phyloP scores from a whole-genome alignment of 2,113 vertebrate genomes.

The Trachemys scripta region DNA sequence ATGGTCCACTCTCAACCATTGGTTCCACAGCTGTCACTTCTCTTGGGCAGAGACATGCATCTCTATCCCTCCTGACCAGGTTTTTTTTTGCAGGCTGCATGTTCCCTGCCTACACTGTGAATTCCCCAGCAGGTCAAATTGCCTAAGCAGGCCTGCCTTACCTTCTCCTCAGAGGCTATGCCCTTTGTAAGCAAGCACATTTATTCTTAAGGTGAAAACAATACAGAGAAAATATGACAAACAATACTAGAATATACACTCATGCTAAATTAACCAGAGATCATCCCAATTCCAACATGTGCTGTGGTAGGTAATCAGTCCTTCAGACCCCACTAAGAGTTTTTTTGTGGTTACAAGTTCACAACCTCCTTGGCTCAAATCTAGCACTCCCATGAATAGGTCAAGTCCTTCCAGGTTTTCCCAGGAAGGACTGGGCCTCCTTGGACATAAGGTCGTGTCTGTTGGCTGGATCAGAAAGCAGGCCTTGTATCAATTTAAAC shows the following conservation, averaged over 20 bases:
- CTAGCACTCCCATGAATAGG: background rate
- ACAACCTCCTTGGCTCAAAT: background rate
- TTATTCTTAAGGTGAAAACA: background rate
- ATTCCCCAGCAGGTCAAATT: background rate
- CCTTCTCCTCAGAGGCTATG: background rate
- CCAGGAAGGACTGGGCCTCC: too few species aligned
- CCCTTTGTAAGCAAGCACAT: background rate
- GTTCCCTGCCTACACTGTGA: background rate
- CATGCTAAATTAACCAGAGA: background rate
- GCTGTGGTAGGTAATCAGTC: background rate
- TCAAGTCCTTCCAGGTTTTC: too few species aligned
- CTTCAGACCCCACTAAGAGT: background rate
- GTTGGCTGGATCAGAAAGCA: background rate
- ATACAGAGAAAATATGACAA: background rate
- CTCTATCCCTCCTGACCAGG: background rate
- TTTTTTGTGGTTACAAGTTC: background rate
- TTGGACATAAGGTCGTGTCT: background rate
- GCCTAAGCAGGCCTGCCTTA: background rate
- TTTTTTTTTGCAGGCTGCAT: background rate
- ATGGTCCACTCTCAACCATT: too few species aligned
- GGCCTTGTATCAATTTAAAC: background rate
- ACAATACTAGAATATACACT: background rate
- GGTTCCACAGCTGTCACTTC: background rate
- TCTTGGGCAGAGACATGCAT: background rate
- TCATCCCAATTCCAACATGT: background rate